These are phyloP conservation scores for Alcis repandata DNA, from an alignment of 2,888 invertebrate species.

Conservation along the genomic window DNA sequence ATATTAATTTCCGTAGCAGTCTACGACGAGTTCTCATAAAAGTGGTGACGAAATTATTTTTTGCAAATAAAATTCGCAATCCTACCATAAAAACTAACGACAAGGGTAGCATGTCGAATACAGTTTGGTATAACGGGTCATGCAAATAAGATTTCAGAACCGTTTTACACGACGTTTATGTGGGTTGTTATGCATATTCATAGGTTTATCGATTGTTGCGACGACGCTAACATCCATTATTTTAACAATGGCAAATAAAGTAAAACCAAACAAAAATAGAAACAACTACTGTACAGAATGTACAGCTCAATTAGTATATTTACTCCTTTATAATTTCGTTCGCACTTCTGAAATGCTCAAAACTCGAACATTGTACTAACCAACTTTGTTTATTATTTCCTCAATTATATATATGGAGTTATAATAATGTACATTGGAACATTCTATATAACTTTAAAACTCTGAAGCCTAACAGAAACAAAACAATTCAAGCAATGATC, in stretches of 20 bases:
- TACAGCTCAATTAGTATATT: no score
- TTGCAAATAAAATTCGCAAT: constrained; percentile 12
- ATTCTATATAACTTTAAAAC: constrained; percentile 1
- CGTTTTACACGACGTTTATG: constrained; percentile 32
- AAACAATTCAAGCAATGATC: constrained; percentile 40
- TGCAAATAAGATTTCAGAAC: constrained; percentile 34
- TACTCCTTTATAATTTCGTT: neutral
- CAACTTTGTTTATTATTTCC: neutral
- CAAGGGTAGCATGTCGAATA: constrained; percentile 32
- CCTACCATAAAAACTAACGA: constrained; percentile 17
- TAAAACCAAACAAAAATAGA: neutral
- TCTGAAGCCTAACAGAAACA: constrained; percentile 11
- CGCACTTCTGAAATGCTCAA: neutral
- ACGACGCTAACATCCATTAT: constrained; percentile 3
- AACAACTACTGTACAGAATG: neutral
- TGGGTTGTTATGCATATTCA: constrained; percentile 28
- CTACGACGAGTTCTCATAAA: constrained; percentile 1
- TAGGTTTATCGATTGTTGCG: constrained; percentile 25
- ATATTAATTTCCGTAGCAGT: neutral
- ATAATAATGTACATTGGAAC: no score
- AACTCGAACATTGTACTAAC: neutral
- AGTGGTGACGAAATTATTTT: constrained; percentile 10
- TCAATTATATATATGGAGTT: no score
- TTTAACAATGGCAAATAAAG: constrained; percentile 4
- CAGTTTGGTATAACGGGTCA: constrained; percentile 25